Conservation (phyloP, 2,113 vertebrate species). For the Donacobius atricapilla region DNA sequence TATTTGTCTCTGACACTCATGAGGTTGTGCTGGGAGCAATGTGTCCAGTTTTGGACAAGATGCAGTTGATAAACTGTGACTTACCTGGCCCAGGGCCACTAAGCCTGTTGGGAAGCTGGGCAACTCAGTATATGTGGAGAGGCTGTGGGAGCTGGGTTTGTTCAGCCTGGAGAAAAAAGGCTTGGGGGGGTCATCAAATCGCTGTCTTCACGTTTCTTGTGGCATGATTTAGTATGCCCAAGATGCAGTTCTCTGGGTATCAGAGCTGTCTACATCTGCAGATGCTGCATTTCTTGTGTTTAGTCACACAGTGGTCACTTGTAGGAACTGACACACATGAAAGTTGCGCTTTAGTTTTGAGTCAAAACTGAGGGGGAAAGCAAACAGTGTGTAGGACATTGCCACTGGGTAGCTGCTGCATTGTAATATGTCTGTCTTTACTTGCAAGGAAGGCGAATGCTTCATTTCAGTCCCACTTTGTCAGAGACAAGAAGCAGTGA, state of each 20-base stretch:
- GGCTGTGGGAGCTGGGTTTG: background rate
- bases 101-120: background rate
- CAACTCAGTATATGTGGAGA: background rate
- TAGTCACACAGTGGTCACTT: background rate
- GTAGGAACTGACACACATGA: background rate
- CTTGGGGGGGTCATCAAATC: background rate
- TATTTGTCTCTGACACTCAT: background rate
- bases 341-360: background rate
- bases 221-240: background rate
- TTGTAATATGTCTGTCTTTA: background rate
- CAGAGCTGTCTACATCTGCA: background rate
- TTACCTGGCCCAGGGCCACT: background rate
- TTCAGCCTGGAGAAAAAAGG: background rate
- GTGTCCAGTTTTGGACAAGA: background rate
- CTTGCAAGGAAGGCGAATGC: background rate
- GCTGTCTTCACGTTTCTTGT: fast-evolving
- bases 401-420: background rate
- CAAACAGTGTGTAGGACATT: background rate
- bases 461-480: background rate
- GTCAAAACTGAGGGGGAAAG: background rate
- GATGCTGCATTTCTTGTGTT: background rate
- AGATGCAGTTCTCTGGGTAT: background rate
- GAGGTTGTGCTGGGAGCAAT: background rate
- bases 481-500: background rate
- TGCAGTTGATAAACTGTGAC: background rate